Base-by-base conservation (phyloP, 1,140 invertebrate species). In the Zaprionus vittiger region DNA sequence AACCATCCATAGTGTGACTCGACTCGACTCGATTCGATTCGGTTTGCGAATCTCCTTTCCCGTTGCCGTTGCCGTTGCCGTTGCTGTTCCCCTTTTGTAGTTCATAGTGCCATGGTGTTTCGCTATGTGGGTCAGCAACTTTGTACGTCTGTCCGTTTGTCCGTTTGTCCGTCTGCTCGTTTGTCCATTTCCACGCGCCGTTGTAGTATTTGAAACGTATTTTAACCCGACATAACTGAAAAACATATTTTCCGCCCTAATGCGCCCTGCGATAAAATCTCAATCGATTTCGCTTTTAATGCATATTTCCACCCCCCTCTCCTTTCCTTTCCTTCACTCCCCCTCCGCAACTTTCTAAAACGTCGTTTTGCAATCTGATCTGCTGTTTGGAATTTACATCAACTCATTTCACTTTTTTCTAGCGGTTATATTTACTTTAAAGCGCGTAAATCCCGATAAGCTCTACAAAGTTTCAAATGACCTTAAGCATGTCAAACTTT, bases 111-210 rank as follows among this genome's bases (percentile, higher is more conserved):
- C 4, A 20, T 24, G 17, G 11, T 12, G 47, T 22, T 22, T 20
- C 14, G 20, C 20, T 52, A 52, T 77, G 81, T 77, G 47, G 71
- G 77, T 80, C 81, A 83, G 73, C 72, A 84, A 84, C 74, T 81
- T 84, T 83, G 66, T 14, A 20, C 55, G 41, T 47, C 41, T 47
- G 41, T 17, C n/a, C 38, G n/a, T 4, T 4, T n/a, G 38, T n/a
- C 15, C 7, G n/a, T 3, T 11, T 9, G 41, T 17, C 41, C 38
- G n/a, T 11, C 38, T 2, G 38, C 7, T n/a, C n/a, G n/a, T 3
- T 15, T 47, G 41, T 47, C 81, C 77, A 82, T 75, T 83, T 83
- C 65, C 68, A 69, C 83, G 81, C 60, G 76, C 77, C 22, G 47
- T 24, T 52, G 47, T 52, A 20, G 77, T 66, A 66, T 84, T 84